Percentiles rank a stretch among this genome's conserved stretches.
These are phyloP conservation scores for Rutpela maculata DNA, from an alignment of 2,888 invertebrate genomes.

Conservation along the genomic window DNA sequence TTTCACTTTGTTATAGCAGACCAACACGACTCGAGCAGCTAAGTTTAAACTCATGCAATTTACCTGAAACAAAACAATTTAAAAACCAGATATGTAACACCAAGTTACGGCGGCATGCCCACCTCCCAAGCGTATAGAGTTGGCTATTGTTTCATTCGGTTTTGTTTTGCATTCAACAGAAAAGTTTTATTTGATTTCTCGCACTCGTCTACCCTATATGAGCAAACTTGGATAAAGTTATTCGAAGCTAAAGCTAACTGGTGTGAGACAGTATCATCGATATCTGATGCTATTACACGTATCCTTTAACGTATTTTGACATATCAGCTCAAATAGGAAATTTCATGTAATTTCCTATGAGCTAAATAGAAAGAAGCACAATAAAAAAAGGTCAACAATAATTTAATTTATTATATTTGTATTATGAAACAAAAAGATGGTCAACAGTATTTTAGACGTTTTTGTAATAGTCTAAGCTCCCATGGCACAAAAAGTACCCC, in stretches of 20 bases:
- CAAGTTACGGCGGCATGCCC: background rate
- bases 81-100: conserved; percentile 10
- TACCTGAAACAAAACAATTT: conserved; percentile 17
- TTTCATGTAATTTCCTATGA: background rate
- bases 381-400: background rate
- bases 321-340: conserved; percentile 1
- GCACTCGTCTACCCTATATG: background rate
- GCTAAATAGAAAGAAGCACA: background rate
- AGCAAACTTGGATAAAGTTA: background rate
- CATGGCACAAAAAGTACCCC: no score
- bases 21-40: background rate
- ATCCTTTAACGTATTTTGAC: background rate
- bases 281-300: background rate
- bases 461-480: no score
- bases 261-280: background rate
- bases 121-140: background rate
- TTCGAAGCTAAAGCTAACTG: background rate
- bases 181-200: conserved; percentile 17
- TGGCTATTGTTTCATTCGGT: background rate
- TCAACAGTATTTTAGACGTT: background rate
- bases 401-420: background rate
- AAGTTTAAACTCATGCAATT: conserved; percentile 13
- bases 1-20: background rate
- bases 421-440: background rate
- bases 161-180: conserved; percentile 13